phyloP scores from a whole-genome alignment of 2,113 vertebrate genomes.

The Oncorhynchus gorbuscha region DNA sequence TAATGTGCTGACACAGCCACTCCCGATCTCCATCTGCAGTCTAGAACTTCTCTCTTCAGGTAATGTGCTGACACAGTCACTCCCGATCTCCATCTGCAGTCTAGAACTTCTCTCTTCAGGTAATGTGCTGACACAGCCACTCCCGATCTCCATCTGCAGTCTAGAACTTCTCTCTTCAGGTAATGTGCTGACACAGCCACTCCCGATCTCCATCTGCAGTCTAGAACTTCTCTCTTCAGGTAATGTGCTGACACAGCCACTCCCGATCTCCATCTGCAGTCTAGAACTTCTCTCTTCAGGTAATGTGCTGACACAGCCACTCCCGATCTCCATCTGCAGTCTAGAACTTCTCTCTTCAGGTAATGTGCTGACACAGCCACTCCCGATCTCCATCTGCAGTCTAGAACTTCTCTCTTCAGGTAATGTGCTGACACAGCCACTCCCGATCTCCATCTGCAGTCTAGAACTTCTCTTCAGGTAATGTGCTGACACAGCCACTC shows the following conservation, averaged over 20 bases:
- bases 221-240: background rate
- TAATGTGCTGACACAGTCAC: constrained; percentile 17
- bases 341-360: background rate
- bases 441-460: background rate
- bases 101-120: background rate
- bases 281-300: background rate
- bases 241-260: constrained; percentile 17
- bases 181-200: constrained; percentile 17
- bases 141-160: background rate
- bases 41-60: background rate
- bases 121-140: constrained; percentile 17
- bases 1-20: constrained; percentile 17
- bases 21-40: background rate
- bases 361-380: constrained; percentile 17
- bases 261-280: background rate
- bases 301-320: constrained; percentile 17
- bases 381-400: background rate
- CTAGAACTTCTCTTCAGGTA: background rate
- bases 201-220: background rate
- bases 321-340: background rate
- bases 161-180: background rate
- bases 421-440: constrained; percentile 17
- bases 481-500: constrained; percentile 13
- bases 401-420: background rate
- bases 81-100: background rate